Evolutionary conservation across 2,888 invertebrate genomes (phyloP).

Genomic region (Fragum whitleyi): DNA sequence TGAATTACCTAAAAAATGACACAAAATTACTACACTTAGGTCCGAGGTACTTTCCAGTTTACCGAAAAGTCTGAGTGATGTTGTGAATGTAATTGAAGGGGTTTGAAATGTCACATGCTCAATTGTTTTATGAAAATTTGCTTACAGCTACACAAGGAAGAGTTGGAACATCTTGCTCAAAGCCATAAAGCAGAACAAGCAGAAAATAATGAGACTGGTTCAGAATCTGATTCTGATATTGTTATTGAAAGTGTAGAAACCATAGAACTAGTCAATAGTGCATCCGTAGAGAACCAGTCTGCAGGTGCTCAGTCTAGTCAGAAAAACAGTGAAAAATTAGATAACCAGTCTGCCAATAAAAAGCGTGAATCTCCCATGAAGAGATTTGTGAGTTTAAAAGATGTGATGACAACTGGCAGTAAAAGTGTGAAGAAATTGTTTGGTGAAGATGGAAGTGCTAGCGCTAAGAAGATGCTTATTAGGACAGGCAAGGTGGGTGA

Average conservation of each 20-base stretch:
- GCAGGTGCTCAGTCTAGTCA: background rate
- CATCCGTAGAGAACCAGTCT: background rate
- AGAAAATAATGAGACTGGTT: conserved; percentile 41
- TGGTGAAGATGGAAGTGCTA: conserved; percentile 40
- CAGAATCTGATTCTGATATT: conserved; percentile 73
- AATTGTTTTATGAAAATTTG: too few relatives aligned
- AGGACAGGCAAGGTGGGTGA: conserved; percentile 26
- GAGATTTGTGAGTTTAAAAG: conserved; percentile 68
- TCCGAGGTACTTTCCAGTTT: too few relatives aligned
- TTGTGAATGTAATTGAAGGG: too few relatives aligned
- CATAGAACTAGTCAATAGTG: conserved; percentile 37
- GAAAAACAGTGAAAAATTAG: background rate
- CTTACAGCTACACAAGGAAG: conserved; percentile 69
- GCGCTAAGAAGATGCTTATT: conserved; percentile 82
- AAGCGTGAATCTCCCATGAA: conserved; percentile 32
- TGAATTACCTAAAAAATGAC: too few relatives aligned
- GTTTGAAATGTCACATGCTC: too few relatives aligned
- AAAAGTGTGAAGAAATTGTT: conserved; percentile 70
- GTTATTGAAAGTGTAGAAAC: conserved; percentile 73
- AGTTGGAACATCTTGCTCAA: conserved; percentile 67
- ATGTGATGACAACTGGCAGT: conserved; percentile 67
- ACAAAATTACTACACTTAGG: too few relatives aligned
- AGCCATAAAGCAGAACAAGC: conserved; percentile 5
- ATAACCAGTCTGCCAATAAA: conserved; percentile 13
- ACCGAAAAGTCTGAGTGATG: too few relatives aligned